phyloP scores from a whole-genome alignment of 1,140 invertebrate species.

The Leptonema lineaticorne region DNA sequence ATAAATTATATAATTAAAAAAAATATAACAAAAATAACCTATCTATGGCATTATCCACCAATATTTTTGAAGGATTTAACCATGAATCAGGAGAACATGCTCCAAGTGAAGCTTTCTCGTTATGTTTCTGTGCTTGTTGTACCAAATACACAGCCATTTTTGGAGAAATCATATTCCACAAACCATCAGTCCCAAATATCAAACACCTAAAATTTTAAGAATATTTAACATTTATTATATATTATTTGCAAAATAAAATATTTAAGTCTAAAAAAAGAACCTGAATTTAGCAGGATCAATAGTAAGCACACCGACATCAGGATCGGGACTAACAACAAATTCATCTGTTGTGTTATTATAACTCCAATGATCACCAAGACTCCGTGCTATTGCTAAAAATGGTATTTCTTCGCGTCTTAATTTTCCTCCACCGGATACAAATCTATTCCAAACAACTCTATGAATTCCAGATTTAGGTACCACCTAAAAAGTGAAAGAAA shows the following conservation, averaged over 20 bases:
- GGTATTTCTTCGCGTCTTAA: slow-evolving; percentile 93
- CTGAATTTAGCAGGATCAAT: slow-evolving; percentile 75
- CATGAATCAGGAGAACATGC: slow-evolving; percentile 61
- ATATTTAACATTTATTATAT: neutral
- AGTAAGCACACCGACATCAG: slow-evolving; percentile 85
- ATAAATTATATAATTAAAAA: slow-evolving; percentile 9
- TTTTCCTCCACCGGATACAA: slow-evolving; percentile 76
- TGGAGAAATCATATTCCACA: slow-evolving; percentile 93
- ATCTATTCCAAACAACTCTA: slow-evolving; percentile 95
- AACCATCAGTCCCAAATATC: slow-evolving; percentile 93
- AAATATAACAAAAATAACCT: slow-evolving; percentile 47
- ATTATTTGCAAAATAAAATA: neutral
- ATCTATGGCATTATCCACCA: slow-evolving; percentile 85
- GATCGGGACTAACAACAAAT: slow-evolving; percentile 96
- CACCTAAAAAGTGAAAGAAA: slow-evolving; percentile 44
- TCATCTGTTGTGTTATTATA: slow-evolving; percentile 86
- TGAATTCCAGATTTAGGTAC: slow-evolving; percentile 90
- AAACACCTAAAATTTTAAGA: slow-evolving; percentile 71
- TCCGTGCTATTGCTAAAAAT: slow-evolving; percentile 92
- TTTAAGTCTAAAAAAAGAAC: slow-evolving; percentile 43
- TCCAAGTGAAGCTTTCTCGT: slow-evolving; percentile 55
- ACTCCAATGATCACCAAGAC: slow-evolving; percentile 95
- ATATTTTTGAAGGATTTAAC: slow-evolving; percentile 87
- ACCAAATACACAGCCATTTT: slow-evolving; percentile 84
- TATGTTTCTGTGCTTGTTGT: slow-evolving; percentile 74